Conservation (phyloP, 2,797 vertebrate species). For the Aphelocoma californica region DNA sequence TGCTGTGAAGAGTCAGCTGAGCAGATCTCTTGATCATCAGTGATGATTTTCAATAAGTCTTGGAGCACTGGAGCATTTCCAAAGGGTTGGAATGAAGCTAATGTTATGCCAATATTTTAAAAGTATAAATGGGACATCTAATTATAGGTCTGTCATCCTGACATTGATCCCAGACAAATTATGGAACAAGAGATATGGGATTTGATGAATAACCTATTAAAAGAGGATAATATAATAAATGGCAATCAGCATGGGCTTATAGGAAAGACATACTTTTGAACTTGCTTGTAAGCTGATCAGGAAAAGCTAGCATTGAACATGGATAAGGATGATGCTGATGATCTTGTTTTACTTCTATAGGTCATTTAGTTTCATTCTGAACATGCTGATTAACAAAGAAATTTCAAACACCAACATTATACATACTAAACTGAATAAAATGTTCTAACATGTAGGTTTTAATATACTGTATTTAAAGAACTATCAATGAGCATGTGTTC, state of each 20-base stretch:
- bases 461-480: neutral
- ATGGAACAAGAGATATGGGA: conserved; percentile 39
- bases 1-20: conserved; percentile 8
- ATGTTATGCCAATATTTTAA: conserved; percentile 60
- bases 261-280: conserved; percentile 9
- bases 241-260: conserved; percentile 33
- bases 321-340: neutral
- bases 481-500: neutral
- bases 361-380: neutral
- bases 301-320: neutral
- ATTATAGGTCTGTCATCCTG: conserved; percentile 64
- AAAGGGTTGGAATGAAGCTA: conserved; percentile 37
- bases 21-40: conserved; percentile 38
- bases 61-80: conserved; percentile 32
- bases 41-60: conserved; percentile 40
- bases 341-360: neutral
- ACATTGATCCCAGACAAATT: conserved; percentile 64
- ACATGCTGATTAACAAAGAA: neutral
- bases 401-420: neutral
- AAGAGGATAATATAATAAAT: conserved; percentile 56
- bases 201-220: conserved; percentile 61
- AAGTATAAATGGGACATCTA: conserved; percentile 60
- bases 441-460: neutral
- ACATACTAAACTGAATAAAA: neutral
- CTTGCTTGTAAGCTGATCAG: neutral